Evolutionary conservation across 2,888 invertebrate species (phyloP), one percentile per base, ranked within the genome.

Genomic region (Lepidochitona cinerea): DNA sequence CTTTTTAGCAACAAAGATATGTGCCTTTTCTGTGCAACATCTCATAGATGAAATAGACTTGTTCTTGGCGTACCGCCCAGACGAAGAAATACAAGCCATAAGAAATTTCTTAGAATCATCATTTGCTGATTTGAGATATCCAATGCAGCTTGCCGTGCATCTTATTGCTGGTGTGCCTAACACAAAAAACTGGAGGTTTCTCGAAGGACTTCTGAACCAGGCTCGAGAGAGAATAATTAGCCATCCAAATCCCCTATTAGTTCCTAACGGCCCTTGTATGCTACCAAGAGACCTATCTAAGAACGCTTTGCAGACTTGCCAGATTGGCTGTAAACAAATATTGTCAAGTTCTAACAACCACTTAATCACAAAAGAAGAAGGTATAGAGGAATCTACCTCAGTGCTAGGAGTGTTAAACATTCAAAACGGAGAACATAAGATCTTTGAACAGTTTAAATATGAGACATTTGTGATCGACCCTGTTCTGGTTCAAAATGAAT

Each of bases 1-100:
- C 12, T 88, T 81, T 70, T 77, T 88, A 0, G 71, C 75, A 53
- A 81, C 84, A 6, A 84, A 79, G 66, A 81, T 88, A 32, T 66
- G 77, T 37, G 82, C 83, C 3, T 81, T 80, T 64, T 84, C 85
- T 12, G 49, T 90, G 92, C 59, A 93, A 93, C 68, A 80, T 79
- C 94, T 88, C 0, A 71, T 96, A 76, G 93, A 94, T 70, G 94
- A 94, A 89, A 95, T 97, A 71, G 94, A 95, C 82, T 92, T 93
- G 68, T 95, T 96, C 71, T 95, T 96, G 87, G 94, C 94, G 59
- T 96, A 96, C 85, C 95, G 96, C 1, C 93, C 95, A 41, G 94
- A 94, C 75, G 92, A 96, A 59, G 95, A 95, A 93, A 92, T 93
- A 32, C 93, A 95, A 84, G 95, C 96, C 0, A 94, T 86, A 9